Conservation (phyloP, 2,888 invertebrate species). For the Vandiemenella viatica region DNA sequence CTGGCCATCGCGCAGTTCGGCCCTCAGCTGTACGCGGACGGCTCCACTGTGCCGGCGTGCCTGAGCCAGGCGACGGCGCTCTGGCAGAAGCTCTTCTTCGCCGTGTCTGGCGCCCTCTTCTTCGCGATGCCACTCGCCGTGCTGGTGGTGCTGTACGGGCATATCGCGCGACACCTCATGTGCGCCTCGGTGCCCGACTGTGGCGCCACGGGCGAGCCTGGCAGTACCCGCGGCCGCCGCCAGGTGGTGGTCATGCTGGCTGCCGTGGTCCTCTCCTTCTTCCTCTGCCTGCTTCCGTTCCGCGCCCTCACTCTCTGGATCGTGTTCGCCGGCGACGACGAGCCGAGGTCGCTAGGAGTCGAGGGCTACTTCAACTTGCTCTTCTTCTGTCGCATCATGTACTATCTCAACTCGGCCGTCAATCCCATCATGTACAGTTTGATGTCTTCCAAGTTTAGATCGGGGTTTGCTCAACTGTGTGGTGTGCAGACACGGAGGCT, state of each 20-base stretch:
- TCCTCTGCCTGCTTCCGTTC: constrained; percentile 77
- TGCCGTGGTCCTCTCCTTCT: constrained; percentile 78
- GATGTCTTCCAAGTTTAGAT: constrained; percentile 81
- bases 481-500: constrained; percentile 25
- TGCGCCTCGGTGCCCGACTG: constrained; percentile 58
- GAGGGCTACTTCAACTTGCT: constrained; percentile 69
- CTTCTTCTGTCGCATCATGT: constrained; percentile 73
- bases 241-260: constrained; percentile 70
- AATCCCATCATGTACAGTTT: constrained; percentile 85
- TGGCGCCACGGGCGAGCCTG: constrained; percentile 44
- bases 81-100: constrained; percentile 67
- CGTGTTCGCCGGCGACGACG: constrained; percentile 55
- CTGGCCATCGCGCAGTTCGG: constrained; percentile 47
- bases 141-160: constrained; percentile 62
- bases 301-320: constrained; percentile 78
- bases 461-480: constrained; percentile 57
- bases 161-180: constrained; percentile 71
- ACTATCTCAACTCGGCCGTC: constrained; percentile 79
- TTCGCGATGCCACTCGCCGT: constrained; percentile 67
- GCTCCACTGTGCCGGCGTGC: constrained; percentile 55
- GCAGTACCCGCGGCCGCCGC: constrained; percentile 36
- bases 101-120: constrained; percentile 57
- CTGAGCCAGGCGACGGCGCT: constrained; percentile 59
- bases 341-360: constrained; percentile 46
- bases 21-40: constrained; percentile 51